Conservation (phyloP, 2,797 vertebrate genomes). For the Bradypus variegatus region DNA sequence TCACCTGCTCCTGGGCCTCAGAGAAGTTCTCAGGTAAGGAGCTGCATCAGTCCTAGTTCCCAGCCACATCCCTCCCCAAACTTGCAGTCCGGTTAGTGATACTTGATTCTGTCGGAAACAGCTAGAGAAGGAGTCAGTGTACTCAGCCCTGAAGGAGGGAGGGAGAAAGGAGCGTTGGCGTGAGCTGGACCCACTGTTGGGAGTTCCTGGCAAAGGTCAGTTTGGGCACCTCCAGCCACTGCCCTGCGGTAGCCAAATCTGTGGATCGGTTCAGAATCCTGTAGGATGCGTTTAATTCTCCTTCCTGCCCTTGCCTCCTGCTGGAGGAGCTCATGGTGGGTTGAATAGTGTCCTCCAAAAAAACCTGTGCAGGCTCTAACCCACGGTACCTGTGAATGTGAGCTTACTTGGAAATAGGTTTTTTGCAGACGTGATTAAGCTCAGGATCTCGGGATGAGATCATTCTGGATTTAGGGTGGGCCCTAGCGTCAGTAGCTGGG, state of each 20-base stretch:
- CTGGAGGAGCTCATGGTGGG: too few relatives aligned
- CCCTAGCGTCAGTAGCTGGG: not conserved
- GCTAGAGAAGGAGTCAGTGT: not conserved
- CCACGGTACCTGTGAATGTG: too few relatives aligned
- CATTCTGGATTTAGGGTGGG: not conserved
- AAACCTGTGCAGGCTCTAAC: too few relatives aligned
- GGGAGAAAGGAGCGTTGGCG: not conserved
- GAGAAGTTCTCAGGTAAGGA: not conserved
- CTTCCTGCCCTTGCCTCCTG: not conserved
- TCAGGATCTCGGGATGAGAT: not conserved
- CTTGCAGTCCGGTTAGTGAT: not conserved
- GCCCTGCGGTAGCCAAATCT: not conserved
- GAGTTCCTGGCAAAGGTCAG: not conserved
- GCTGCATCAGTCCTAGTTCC: not conserved
- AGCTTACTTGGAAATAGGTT: too few relatives aligned
- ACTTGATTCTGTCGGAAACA: not conserved
- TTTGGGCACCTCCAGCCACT: not conserved
- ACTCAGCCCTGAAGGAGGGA: not conserved
- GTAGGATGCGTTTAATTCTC: not conserved
- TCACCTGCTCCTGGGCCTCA: not conserved
- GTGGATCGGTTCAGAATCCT: not conserved
- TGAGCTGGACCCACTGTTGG: not conserved
- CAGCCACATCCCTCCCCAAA: accelerated
- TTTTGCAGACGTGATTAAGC: too few relatives aligned
- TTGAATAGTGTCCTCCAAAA: not conserved